Evolutionary conservation across 1,140 invertebrate species (phyloP).

Genomic region (Bicyclus anynana): DNA sequence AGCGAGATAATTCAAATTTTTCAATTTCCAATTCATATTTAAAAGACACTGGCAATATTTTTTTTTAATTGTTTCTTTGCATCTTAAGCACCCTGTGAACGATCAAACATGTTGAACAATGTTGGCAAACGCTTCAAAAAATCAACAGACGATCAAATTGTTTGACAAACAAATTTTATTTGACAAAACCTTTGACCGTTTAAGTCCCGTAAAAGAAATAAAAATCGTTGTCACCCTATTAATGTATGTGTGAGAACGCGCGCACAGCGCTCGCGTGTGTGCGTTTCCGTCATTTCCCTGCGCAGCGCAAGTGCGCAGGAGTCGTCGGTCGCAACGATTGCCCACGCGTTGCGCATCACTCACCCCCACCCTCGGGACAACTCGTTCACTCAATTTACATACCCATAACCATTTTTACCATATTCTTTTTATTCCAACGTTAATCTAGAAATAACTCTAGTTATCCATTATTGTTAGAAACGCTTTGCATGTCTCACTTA

Average conservation of each 20-base stretch:
- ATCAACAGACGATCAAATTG: too few relatives aligned
- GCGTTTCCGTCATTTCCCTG: slow-evolving; percentile 64
- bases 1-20: too few relatives aligned
- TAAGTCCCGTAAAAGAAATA: too few relatives aligned
- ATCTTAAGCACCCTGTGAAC: too few relatives aligned
- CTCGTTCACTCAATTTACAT: slow-evolving; percentile 69
- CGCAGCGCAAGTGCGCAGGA: too few relatives aligned
- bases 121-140: too few relatives aligned
- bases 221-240: neutral
- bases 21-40: too few relatives aligned
- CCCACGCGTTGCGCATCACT: slow-evolving; percentile 73
- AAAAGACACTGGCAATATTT: too few relatives aligned
- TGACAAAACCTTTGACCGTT: too few relatives aligned
- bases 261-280: slow-evolving; percentile 24
- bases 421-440: slow-evolving; percentile 42
- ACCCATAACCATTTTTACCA: slow-evolving; percentile 44
- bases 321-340: slow-evolving; percentile 66
- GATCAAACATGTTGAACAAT: too few relatives aligned
- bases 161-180: too few relatives aligned
- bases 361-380: slow-evolving; percentile 60
- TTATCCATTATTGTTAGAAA: slow-evolving; percentile 8
- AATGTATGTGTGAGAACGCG: slow-evolving; percentile 18
- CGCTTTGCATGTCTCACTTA: neutral
- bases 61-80: too few relatives aligned
- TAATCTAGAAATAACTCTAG: slow-evolving; percentile 27